A percentile compares a stretch with the other conserved stretches of the same genome.
Evolutionary conservation across 2,113 vertebrate species (phyloP).

Genomic region (Aptenodytes patagonicus): DNA sequence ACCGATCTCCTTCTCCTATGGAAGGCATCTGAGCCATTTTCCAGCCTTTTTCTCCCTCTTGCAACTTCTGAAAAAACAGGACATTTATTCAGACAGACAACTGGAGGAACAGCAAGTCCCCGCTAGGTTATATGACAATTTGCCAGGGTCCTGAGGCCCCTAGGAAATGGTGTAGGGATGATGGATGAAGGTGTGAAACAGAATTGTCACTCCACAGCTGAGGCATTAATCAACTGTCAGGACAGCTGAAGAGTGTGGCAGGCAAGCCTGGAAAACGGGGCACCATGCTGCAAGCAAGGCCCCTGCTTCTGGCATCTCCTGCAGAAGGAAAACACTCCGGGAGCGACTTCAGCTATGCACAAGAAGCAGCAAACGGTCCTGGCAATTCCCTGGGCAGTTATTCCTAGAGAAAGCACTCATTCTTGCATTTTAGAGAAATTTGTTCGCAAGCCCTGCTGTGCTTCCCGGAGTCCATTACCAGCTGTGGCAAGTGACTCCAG

Average conservation of each 20-base stretch:
- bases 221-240: constrained; percentile 67
- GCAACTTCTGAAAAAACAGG: not conserved
- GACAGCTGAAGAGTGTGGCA: not conserved
- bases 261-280: not conserved
- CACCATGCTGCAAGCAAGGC: not conserved
- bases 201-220: constrained; percentile 55
- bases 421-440: not conserved
- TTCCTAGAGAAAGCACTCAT: not conserved
- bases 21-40: not conserved
- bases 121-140: not conserved
- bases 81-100: not conserved
- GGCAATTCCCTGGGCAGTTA: not conserved
- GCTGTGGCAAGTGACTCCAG: not conserved
- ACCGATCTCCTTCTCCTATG: not conserved
- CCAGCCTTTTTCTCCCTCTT: not conserved
- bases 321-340: not conserved
- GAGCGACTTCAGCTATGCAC: not conserved
- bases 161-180: constrained; percentile 56
- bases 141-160: constrained; percentile 44
- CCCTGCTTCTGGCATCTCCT: not conserved
- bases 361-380: not conserved
- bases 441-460: not conserved
- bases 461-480: not conserved
- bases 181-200: constrained; percentile 62
- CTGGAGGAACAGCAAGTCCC: not conserved